A percentile compares a stretch with the other conserved stretches of the same genome.
phyloP scores from a whole-genome alignment of 2,797 vertebrate genomes.

The Molothrus ater region DNA sequence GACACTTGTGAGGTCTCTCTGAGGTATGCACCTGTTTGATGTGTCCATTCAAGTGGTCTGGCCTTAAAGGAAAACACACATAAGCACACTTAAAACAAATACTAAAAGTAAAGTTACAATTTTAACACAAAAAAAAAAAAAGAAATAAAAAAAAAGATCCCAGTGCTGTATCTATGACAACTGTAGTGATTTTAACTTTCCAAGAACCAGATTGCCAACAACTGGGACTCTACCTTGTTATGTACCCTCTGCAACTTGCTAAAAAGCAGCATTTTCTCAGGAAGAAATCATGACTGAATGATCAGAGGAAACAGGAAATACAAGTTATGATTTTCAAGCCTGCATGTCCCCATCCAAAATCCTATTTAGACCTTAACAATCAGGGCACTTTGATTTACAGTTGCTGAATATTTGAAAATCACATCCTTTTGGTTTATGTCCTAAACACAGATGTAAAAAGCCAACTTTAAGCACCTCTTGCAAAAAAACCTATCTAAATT shows the following conservation, averaged over 20 bases:
- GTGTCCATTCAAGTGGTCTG: slow-evolving; percentile 98
- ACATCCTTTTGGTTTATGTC: background rate
- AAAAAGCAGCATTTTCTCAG: slow-evolving; percentile 11
- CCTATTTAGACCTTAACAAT: background rate
- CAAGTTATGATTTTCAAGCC: background rate
- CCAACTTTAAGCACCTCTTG: background rate
- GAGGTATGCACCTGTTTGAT: slow-evolving; percentile 99
- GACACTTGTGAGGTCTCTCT: slow-evolving; percentile 99
- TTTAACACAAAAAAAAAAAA: background rate
- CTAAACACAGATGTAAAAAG: background rate
- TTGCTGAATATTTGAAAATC: background rate
- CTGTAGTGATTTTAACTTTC: background rate
- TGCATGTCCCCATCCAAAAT: background rate
- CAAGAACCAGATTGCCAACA: background rate
- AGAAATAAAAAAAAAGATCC: background rate
- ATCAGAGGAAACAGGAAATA: background rate
- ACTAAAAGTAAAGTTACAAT: background rate
- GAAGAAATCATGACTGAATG: background rate
- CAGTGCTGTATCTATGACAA: background rate
- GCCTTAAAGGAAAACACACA: slow-evolving; percentile 82
- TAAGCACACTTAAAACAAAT: slow-evolving; percentile 46
- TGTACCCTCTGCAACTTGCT: background rate
- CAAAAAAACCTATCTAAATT: background rate
- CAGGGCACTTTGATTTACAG: background rate
- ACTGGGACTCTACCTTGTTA: background rate